Evolutionary conservation across 2,888 invertebrate species (phyloP), one percentile per base, ranked within the genome.

Genomic region (Rutpela maculata): DNA sequence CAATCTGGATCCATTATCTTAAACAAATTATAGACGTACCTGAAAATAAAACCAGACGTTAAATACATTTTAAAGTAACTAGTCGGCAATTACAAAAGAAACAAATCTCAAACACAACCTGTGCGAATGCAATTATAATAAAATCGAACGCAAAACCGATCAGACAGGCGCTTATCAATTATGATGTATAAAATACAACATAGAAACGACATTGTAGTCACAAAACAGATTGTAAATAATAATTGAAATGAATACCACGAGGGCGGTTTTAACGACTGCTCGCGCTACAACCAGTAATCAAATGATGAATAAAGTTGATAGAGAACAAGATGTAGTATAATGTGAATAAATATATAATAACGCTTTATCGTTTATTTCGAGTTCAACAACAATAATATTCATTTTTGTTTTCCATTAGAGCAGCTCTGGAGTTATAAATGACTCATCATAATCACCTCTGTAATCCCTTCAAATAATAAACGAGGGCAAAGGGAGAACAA

Each of bases 241-340:
- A 65, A 65, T 43, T 65, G 65, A 65, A 43, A 65, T 65, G 18
- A 43, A 65, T 65, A 65, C 19, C 43, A 65, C 18, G 65, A n/a
- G 65, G 43, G 38, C 18, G 65, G 26, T 43, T 19, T 19, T 38
- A 65, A 31, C 43, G 43, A 63, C 35, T 17, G 17, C 18, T n/a
- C 31, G 31, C 62, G 35, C n/a, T 10, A 35, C 62, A 62, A 62
- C 35, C n/a, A 35, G 9, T 35, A 17, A 35, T 63, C 62, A n/a
- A 50, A 50, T 50, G n/a, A n/a, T 50, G 50, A 15, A 50, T 50
- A 50, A 50, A n/a, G 15, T 15, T 43, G 50, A 50, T 50, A 50
- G n/a, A 50, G n/a, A 43, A 15, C 12, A 38, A 38, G 38, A 38
- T 11, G 10, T 38, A 43, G 43, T 15, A 26, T 4, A 26, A 43